phyloP scores from a whole-genome alignment of 2,888 invertebrate species.

The Scaptodrosophila latifasciaeformis region DNA sequence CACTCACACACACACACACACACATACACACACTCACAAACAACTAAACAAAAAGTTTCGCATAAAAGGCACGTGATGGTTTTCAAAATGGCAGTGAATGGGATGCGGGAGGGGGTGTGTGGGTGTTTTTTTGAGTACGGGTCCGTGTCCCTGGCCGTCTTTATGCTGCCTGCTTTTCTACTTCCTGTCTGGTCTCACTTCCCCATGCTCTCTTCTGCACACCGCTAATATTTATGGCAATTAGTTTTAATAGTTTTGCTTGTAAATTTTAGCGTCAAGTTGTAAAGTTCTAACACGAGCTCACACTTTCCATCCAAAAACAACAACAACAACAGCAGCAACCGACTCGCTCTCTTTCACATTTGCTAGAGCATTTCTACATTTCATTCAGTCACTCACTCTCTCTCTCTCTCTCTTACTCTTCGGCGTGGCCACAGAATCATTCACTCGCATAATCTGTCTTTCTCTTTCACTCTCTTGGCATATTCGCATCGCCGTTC shows the following conservation, averaged over 20 bases:
- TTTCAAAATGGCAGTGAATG: conserved; percentile 19
- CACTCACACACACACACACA: conserved; percentile 3
- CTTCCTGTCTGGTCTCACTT: neutral
- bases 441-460: no score
- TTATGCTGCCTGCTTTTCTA: neutral
- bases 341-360: no score
- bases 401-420: neutral
- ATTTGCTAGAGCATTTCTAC: no score
- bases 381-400: neutral
- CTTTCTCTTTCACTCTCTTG: conserved; percentile 1
- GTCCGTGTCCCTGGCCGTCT: neutral
- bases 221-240: conserved; percentile 64
- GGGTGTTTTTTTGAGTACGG: no score
- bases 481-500: conserved; percentile 1
- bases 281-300: conserved; percentile 35
- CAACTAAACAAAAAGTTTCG: neutral
- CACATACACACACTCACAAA: conserved; percentile 7
- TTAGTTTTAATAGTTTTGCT: conserved; percentile 64
- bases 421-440: no score
- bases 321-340: no score
- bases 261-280: conserved; percentile 50
- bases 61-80: conserved; percentile 3
- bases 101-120: conserved; percentile 45
- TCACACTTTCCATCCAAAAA: neutral
- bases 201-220: neutral